phyloP scores from a whole-genome alignment of 2,888 invertebrate genomes.

The Aphrophora alni region DNA sequence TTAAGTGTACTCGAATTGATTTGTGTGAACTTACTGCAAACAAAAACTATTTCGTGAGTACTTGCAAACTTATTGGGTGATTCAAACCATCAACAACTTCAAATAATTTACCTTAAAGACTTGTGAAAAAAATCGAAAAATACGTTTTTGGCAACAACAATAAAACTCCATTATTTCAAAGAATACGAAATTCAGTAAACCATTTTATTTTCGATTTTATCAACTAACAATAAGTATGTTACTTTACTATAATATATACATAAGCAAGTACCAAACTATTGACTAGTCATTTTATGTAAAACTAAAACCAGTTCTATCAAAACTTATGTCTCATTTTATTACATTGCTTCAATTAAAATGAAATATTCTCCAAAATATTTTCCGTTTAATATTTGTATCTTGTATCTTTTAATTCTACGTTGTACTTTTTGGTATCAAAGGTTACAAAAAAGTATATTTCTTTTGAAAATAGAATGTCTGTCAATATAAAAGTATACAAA shows the following conservation, averaged over 20 bases:
- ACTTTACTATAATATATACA: neutral
- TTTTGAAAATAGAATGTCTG: neutral
- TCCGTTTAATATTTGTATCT: neutral
- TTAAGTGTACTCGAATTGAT: too few relatives aligned
- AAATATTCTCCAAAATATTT: neutral
- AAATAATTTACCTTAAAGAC: too few relatives aligned
- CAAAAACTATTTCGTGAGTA: too few relatives aligned
- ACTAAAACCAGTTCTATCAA: neutral
- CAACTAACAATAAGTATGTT: neutral
- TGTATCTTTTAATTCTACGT: neutral
- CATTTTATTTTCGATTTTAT: neutral
- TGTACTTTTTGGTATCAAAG: neutral
- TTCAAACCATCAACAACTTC: too few relatives aligned
- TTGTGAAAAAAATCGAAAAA: too few relatives aligned
- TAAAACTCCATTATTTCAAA: neutral
- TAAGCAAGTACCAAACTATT: neutral
- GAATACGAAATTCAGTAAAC: neutral
- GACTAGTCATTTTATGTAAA: neutral
- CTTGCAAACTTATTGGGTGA: too few relatives aligned
- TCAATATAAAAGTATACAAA: neutral
- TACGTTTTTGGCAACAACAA: neutral
- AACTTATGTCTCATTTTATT: neutral
- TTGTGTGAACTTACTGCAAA: too few relatives aligned
- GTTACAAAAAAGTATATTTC: neutral
- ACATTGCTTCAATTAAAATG: neutral